phyloP scores from a whole-genome alignment of 2,797 vertebrate species.

The Hapalemur alaotrensis region DNA sequence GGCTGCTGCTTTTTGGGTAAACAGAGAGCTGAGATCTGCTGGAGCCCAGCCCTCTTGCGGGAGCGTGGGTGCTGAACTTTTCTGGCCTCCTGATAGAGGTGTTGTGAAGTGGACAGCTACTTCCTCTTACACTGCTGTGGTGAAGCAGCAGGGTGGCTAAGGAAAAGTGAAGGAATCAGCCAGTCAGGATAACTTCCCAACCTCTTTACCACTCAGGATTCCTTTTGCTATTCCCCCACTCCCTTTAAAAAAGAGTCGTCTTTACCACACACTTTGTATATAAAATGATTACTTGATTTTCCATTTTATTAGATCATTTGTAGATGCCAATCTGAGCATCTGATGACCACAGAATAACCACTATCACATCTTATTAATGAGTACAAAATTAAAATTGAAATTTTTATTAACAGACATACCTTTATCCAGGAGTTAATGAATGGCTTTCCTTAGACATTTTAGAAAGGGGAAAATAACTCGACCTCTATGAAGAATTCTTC shows the following conservation, averaged over 20 bases:
- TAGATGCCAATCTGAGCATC: background rate
- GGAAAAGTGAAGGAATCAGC: background rate
- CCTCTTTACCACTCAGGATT: background rate
- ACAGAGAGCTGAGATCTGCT: background rate
- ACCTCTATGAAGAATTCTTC: background rate
- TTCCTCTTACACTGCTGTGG: background rate
- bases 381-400: background rate
- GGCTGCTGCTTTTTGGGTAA: background rate
- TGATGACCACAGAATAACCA: background rate
- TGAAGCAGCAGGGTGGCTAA: background rate
- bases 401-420: background rate
- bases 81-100: conserved; percentile 30
- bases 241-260: background rate
- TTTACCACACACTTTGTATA: background rate
- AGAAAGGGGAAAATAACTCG: background rate
- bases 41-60: background rate
- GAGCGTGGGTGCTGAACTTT: conserved; percentile 30
- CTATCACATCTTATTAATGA: background rate
- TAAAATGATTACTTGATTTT: conserved; percentile 40
- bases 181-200: background rate
- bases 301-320: background rate
- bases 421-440: background rate
- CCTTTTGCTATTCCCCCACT: background rate
- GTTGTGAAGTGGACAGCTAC: background rate
- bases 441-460: conserved; percentile 16